Evolutionary conservation across 2,888 invertebrate species (phyloP).

Genomic region (Hartigia nigra): DNA sequence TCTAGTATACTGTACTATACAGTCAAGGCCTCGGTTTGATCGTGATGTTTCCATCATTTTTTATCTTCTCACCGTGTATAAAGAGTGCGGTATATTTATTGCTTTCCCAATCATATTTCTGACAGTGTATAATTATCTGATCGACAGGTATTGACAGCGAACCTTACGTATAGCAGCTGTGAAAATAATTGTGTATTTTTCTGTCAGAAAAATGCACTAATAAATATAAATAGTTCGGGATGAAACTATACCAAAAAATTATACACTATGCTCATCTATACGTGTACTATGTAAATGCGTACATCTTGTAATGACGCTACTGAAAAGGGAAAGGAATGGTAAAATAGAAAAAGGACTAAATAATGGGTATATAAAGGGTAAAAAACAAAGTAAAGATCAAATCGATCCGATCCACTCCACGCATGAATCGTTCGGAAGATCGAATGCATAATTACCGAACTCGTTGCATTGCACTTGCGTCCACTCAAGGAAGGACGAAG

Average conservation of each 20-base stretch:
- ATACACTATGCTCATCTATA: not conserved
- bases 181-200: not conserved
- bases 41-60: not conserved
- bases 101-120: not conserved
- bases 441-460: constrained; percentile 38
- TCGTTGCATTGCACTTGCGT: not conserved
- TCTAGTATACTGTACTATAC: not conserved
- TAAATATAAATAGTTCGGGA: not conserved
- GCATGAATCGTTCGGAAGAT: constrained; percentile 42
- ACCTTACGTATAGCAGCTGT: not conserved
- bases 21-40: not conserved
- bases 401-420: constrained; percentile 33
- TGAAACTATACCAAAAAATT: not conserved
- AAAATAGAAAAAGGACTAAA: not conserved
- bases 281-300: not conserved
- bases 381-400: constrained; percentile 8
- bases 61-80: not conserved
- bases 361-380: not conserved
- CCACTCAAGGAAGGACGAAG: not conserved
- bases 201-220: not conserved
- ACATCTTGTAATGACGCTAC: constrained; percentile 1
- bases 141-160: not conserved
- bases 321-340: not conserved
- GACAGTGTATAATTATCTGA: not conserved
- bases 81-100: not conserved